phyloP scores from a whole-genome alignment of 2,797 vertebrate genomes.

The Paramormyrops hopkinsi region DNA sequence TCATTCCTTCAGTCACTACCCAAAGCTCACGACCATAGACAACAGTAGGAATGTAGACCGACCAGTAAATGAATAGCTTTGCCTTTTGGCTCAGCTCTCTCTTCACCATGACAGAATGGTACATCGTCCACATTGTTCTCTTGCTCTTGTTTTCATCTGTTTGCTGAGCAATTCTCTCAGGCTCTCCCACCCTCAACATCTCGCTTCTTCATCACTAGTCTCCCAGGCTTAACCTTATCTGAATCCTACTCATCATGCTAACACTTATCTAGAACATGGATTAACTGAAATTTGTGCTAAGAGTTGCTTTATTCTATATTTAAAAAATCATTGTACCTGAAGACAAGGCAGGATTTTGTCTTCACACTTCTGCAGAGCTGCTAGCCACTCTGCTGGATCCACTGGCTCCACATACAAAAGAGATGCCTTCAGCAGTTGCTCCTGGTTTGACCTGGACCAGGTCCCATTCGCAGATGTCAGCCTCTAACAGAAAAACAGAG shows the following conservation, averaged over 20 bases:
- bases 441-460: conserved; percentile 41
- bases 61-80: neutral
- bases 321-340: conserved; percentile 37
- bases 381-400: conserved; percentile 55
- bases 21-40: neutral
- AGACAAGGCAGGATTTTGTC: conserved; percentile 59
- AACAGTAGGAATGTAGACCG: neutral
- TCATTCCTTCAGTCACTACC: neutral
- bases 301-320: neutral
- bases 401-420: conserved; percentile 47
- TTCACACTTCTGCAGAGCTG: conserved; percentile 53
- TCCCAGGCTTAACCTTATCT: no score
- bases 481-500: conserved; percentile 35
- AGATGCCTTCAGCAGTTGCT: conserved; percentile 53
- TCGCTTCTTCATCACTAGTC: neutral
- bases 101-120: neutral
- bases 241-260: neutral
- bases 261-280: neutral
- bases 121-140: neutral
- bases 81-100: neutral
- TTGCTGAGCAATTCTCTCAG: neutral
- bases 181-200: neutral
- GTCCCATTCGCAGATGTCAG: conserved; percentile 45
- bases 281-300: neutral
- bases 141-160: neutral